Base-by-base conservation (phyloP, 1,140 invertebrate species). In the Episyrphus balteatus region DNA sequence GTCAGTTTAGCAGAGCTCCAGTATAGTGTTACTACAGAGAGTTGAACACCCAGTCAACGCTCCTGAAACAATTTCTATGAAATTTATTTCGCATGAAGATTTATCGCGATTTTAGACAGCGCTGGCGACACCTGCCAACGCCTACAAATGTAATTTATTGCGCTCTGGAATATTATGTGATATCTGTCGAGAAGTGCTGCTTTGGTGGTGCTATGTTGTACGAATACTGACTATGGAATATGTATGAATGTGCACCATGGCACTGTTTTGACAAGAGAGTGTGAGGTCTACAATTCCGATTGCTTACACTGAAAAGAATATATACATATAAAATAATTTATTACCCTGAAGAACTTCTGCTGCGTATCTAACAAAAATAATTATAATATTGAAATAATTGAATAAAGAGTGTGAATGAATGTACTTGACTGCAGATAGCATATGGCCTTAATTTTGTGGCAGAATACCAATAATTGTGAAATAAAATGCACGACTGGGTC, bases 11-110 rank as follows among this genome's bases (percentile, higher is more conserved):
- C 3, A 8, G 21, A 5, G 21, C 8, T 26, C 21, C 21, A 5
- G 8, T 26, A 26, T 8, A 26, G 3, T 26, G n/a, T n/a, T n/a
- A n/a, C n/a, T n/a, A n/a, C n/a, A n/a, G n/a, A n/a, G n/a, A n/a
- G n/a, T n/a, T n/a, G n/a, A n/a, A n/a, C n/a, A n/a, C n/a, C 21
- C 21, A 26, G 21, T 26, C 21, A 26, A 26, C 21, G 21, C 21
- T 26, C 21, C 21, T 66, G 59, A 57, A 66, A 62, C 62, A 66
- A 66, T 66, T 66, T 63, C 63, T 66, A 66, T 62, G 60, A 66
- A 66, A 64, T 66, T 66, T 64, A 66, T 66, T 66, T 66, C 61
- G 60, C 60, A 66, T 66, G 63, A 66, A 66, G 63, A 66, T 66
- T 66, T 66, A 66, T 66, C 63, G 63, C 63, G 63, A 66, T 66